These are phyloP conservation scores for Serrognathus titanus DNA, from an alignment of 2,888 invertebrate species.

Conservation along the genomic window DNA sequence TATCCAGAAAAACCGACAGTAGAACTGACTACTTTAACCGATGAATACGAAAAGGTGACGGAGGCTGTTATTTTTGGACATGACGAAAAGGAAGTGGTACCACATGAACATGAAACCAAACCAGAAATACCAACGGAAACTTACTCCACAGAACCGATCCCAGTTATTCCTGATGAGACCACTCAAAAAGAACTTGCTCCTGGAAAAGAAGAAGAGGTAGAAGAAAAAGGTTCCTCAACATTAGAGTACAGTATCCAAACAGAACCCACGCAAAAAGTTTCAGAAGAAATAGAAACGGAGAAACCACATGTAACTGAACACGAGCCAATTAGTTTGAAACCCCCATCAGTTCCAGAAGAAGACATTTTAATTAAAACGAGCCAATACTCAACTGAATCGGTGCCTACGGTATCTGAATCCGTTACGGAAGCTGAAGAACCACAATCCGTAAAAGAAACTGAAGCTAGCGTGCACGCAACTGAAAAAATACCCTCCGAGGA, in stretches of 20 bases:
- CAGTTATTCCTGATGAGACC: not conserved
- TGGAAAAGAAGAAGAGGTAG: constrained; percentile 11
- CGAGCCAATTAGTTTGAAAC: not conserved
- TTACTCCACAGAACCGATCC: constrained; percentile 18
- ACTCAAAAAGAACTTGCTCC: not conserved
- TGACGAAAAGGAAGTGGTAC: not conserved
- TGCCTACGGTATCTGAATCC: not conserved
- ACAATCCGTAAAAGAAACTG: not conserved
- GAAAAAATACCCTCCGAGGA: not conserved
- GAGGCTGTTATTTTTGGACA: too few species aligned
- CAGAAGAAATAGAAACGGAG: not conserved
- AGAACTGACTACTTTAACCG: not conserved
- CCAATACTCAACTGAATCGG: not conserved
- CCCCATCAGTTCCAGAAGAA: not conserved
- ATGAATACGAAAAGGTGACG: not conserved
- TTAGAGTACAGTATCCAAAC: not conserved
- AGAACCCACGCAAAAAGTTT: not conserved
- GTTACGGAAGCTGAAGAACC: not conserved
- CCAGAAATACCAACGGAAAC: constrained; percentile 9
- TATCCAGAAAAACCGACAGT: not conserved
- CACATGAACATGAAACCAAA: not conserved
- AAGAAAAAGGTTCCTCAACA: not conserved
- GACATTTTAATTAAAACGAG: constrained; percentile 3
- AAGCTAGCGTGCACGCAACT: not conserved
- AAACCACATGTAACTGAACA: not conserved